Conservation (phyloP, 2,888 invertebrate genomes). For the Allacma fusca region DNA sequence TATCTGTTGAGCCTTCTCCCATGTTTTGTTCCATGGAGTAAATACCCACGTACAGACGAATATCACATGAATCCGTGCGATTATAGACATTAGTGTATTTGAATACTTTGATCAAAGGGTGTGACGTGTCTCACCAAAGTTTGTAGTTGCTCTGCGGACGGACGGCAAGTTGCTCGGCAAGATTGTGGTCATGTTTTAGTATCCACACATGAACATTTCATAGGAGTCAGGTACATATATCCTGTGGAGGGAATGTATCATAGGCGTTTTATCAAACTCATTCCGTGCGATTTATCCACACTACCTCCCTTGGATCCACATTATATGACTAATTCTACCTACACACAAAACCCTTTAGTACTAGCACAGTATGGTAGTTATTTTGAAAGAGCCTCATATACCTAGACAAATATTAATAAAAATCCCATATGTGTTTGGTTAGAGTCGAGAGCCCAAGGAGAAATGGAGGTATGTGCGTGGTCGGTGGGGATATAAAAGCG, state of each 20-base stretch:
- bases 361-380: not conserved
- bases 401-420: too few relatives aligned
- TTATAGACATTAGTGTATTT: constrained; percentile 16
- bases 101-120: constrained; percentile 16
- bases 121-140: constrained; percentile 16
- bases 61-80: not conserved
- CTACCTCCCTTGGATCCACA: constrained; percentile 9
- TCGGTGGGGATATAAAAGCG: constrained; percentile 24
- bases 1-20: too few relatives aligned
- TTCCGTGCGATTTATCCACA: constrained; percentile 24
- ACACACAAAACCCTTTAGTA: not conserved
- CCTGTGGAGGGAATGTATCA: too few relatives aligned
- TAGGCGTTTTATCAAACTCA: not conserved
- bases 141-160: not conserved
- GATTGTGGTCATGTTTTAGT: constrained; percentile 16
- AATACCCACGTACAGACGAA: not conserved
- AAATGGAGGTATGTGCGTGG: not conserved
- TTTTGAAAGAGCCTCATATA: too few relatives aligned
- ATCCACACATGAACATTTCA: too few relatives aligned
- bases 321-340: not conserved
- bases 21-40: too few relatives aligned
- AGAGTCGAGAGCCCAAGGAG: too few relatives aligned
- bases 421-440: too few relatives aligned
- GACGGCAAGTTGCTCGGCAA: constrained; percentile 18
- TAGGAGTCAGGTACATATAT: too few relatives aligned